These are phyloP conservation scores for Monochamus saltuarius DNA, from an alignment of 1,140 invertebrate genomes.

Conservation along the genomic window DNA sequence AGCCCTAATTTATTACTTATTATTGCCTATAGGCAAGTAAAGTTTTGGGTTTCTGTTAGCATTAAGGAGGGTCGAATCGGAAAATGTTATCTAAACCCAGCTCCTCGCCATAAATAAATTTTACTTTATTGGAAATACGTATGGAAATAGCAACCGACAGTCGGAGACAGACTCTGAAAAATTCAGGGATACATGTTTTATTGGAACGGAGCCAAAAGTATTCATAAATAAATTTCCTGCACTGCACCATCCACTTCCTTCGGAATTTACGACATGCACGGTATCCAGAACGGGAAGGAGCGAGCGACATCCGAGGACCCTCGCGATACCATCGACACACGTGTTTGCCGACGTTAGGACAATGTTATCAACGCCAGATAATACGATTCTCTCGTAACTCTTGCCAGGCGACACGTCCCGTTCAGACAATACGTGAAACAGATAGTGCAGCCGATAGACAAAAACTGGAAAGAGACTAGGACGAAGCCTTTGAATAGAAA, in stretches of 20 bases:
- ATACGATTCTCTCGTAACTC: constrained; percentile 14
- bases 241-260: constrained; percentile 11
- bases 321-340: neutral
- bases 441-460: neutral
- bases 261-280: neutral
- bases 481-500: too few species aligned
- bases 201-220: constrained; percentile 36
- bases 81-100: too few species aligned
- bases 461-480: too few species aligned
- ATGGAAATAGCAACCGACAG: too few species aligned
- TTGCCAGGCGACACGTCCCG: constrained; percentile 1
- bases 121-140: too few species aligned
- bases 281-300: too few species aligned
- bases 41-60: too few species aligned
- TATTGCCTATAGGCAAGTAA: too few species aligned
- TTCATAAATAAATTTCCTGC: constrained; percentile 42
- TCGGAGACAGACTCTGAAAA: constrained; percentile 15
- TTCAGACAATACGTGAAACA: neutral
- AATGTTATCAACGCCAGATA: constrained; percentile 20
- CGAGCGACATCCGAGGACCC: neutral
- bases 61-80: too few species aligned
- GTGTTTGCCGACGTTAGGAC: constrained; percentile 11
- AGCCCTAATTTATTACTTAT: too few species aligned
- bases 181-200: constrained; percentile 38
- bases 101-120: too few species aligned